These are phyloP conservation scores for Amaurobius ferox DNA, from an alignment of 2,888 invertebrate species.

Conservation along the genomic window DNA sequence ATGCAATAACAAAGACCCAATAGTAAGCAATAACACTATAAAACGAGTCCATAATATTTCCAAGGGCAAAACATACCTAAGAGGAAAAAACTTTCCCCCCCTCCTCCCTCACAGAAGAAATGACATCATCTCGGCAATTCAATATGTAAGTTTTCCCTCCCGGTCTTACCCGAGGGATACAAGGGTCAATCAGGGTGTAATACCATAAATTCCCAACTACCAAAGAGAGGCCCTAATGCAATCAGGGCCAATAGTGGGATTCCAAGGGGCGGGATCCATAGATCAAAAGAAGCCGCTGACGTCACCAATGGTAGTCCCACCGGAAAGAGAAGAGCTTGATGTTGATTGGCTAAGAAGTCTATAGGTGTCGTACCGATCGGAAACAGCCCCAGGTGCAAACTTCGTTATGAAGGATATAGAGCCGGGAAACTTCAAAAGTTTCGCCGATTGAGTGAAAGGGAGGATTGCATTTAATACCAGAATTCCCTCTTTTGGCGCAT, in stretches of 20 bases:
- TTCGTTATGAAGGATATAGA: constrained; percentile 56
- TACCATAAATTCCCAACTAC: constrained; percentile 42
- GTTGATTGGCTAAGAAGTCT: constrained; percentile 64
- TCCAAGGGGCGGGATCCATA: constrained; percentile 30
- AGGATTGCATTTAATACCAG: neutral
- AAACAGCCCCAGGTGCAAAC: constrained; percentile 72
- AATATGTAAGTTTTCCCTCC: constrained; percentile 41
- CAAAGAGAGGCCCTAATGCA: constrained; percentile 40
- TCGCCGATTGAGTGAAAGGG: constrained; percentile 39
- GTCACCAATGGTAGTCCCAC: constrained; percentile 36
- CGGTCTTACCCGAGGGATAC: constrained; percentile 21
- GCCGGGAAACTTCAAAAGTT: constrained; percentile 71
- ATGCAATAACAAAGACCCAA: no score
- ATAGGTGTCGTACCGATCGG: constrained; percentile 66
- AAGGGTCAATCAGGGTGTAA: constrained; percentile 62
- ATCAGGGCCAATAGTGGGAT: constrained; percentile 53
- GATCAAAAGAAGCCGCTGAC: constrained; percentile 54
- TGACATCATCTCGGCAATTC: constrained; percentile 26
- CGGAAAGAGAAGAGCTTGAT: constrained; percentile 41
- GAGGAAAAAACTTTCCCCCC: neutral
- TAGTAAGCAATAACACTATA: no score
- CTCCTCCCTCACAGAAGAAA: no score
- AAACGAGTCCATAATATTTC: no score
- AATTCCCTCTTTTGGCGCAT: no score
- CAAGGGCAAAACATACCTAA: neutral